phyloP scores from a whole-genome alignment of 53 echinoderm and acorn worm genomes.

The Holothuria leucospilota region DNA sequence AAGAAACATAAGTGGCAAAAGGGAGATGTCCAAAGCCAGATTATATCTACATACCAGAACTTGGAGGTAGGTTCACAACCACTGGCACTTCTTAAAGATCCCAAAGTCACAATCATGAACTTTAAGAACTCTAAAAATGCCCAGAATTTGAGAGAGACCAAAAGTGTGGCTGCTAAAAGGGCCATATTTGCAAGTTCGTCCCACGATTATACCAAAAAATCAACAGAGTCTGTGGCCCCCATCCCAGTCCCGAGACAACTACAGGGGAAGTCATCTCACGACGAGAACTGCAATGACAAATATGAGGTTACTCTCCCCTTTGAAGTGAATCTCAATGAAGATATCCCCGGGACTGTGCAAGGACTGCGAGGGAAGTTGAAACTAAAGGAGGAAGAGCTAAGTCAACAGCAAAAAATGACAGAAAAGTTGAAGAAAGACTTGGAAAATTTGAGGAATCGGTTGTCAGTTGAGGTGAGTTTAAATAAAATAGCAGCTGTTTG shows the following conservation, averaged over 20 bases:
- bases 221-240: not conserved
- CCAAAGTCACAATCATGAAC: slow-evolving; percentile 41
- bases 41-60: slow-evolving; percentile 86
- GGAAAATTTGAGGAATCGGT: slow-evolving; percentile 77
- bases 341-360: slow-evolving; percentile 73
- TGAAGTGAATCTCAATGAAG: slow-evolving; percentile 62
- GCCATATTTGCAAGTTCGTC: slow-evolving; percentile 21
- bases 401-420: slow-evolving; percentile 66
- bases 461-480: slow-evolving; percentile 80
- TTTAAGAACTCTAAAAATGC: slow-evolving; percentile 6
- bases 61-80: slow-evolving; percentile 64
- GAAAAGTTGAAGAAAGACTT: slow-evolving; percentile 78
- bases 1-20: slow-evolving; percentile 81
- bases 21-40: slow-evolving; percentile 71
- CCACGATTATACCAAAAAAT: slow-evolving; percentile 40
- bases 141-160: slow-evolving; percentile 30
- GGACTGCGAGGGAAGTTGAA: slow-evolving; percentile 65
- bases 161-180: slow-evolving; percentile 52
- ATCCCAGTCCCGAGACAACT: slow-evolving; percentile 64
- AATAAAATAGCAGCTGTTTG: not conserved
- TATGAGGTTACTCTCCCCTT: slow-evolving; percentile 66
- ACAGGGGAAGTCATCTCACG: slow-evolving; percentile 49
- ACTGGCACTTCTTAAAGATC: slow-evolving; percentile 49
- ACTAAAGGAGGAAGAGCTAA: slow-evolving; percentile 86
- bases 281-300: slow-evolving; percentile 54